phyloP scores from a whole-genome alignment of 1,140 invertebrate species.

The Acromyrmex charruanus region DNA sequence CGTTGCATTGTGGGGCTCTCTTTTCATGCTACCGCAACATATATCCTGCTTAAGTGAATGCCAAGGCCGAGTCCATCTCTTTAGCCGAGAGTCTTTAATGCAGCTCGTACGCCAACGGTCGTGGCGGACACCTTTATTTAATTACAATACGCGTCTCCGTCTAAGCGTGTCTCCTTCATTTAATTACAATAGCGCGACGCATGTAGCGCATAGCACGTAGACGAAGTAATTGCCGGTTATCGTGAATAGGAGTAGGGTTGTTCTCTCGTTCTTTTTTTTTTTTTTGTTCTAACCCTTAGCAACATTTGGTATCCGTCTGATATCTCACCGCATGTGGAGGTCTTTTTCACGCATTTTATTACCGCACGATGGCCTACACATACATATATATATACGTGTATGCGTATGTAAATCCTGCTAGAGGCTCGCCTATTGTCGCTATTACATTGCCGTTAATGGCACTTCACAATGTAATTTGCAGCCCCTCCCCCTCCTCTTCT shows the following conservation, averaged over 20 bases:
- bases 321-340: conserved; percentile 50
- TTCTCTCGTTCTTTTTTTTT: conserved; percentile 43
- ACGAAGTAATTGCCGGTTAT: conserved; percentile 83
- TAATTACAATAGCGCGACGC: conserved; percentile 81
- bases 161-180: conserved; percentile 78
- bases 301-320: conserved; percentile 83
- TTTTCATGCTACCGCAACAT: conserved; percentile 55
- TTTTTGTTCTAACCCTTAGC: conserved; percentile 80
- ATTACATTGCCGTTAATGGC: conserved; percentile 81
- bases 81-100: conserved; percentile 51
- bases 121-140: conserved; percentile 62
- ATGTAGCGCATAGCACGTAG: conserved; percentile 67
- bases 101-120: conserved; percentile 66
- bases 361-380: not conserved
- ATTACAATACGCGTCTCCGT: conserved; percentile 60
- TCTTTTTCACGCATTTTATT: conserved; percentile 62
- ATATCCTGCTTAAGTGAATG: conserved; percentile 45
- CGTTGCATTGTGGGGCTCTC: conserved; percentile 43
- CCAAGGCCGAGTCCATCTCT: conserved; percentile 46
- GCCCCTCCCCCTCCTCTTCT: conserved; percentile 23
- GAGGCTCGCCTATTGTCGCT: conserved; percentile 72
- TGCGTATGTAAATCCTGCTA: conserved; percentile 52
- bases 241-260: conserved; percentile 74
- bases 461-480: conserved; percentile 79
- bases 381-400: conserved; percentile 18